A percentile compares a stretch with the other conserved stretches of the same genome.
Evolutionary conservation across 2,797 vertebrate species (phyloP).

Genomic region (Crax fasciolata): DNA sequence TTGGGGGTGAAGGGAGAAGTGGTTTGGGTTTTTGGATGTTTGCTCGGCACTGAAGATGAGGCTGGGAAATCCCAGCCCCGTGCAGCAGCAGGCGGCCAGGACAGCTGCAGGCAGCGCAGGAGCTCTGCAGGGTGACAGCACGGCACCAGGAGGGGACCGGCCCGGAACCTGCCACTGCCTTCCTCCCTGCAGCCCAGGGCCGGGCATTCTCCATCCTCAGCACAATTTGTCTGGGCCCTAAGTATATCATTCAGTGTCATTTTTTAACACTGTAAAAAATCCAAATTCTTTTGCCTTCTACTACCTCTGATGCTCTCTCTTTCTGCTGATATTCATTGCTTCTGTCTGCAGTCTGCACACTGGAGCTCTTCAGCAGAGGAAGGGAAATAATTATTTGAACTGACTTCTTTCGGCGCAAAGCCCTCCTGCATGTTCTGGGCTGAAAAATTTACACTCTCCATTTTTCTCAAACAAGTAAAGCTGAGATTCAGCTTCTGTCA

Average conservation of each 20-base stretch:
- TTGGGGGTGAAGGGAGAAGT: fast-evolving
- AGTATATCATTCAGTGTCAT: background rate
- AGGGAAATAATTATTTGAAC: background rate
- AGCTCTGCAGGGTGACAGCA: background rate
- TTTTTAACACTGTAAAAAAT: background rate
- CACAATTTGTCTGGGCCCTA: background rate
- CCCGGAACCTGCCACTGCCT: fast-evolving
- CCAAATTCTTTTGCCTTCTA: background rate
- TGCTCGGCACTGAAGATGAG: background rate
- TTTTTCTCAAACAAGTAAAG: background rate
- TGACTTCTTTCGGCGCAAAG: background rate
- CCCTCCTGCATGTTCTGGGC: background rate
- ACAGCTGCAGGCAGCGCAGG: background rate
- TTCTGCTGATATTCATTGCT: background rate
- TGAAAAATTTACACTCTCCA: constrained; percentile 7
- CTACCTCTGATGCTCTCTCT: background rate
- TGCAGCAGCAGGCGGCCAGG: background rate
- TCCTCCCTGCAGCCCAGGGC: fast-evolving
- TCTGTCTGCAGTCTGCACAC: background rate
- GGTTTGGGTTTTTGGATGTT: background rate
- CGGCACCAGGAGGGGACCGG: background rate
- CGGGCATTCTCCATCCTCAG: fast-evolving
- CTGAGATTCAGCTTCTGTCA: background rate
- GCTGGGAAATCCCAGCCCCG: background rate
- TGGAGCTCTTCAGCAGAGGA: background rate